Base-by-base conservation (phyloP, 2,888 invertebrate genomes). In the Odontothrips loti region DNA sequence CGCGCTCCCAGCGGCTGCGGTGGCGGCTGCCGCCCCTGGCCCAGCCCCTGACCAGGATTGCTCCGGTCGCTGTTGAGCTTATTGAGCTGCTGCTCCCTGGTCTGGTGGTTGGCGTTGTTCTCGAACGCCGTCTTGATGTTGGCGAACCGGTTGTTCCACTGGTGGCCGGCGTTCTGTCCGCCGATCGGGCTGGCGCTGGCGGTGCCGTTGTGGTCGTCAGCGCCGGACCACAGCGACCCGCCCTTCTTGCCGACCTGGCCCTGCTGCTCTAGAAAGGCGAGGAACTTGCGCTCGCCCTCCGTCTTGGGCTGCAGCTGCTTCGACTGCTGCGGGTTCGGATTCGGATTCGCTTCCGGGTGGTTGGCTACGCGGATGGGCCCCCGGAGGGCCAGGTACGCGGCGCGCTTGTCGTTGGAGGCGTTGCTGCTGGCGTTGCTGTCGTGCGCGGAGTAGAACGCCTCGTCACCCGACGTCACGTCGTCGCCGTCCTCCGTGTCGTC, bases 71-170 rank as follows among this genome's bases (percentile, higher is more conserved):
- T 68, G 68, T 68, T 68, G 88, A 86, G 83, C 89, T 89, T n/a
- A 89, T 87, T 9, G 89, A 88, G n/a, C 89, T 85, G 81, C 87
- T 87, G 81, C 85, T 85, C 51, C 83, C 83, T 12, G 82, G 80
- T 80, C 87, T 86, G 0, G 29, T 47, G 27, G 51, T 58, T 47
- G n/a, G n/a, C n/a, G 48, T 48, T 47, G 27, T 90, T 91, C 86
- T 96, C 96, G 86, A 96, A 96, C 0, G 92, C 90, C 63, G 93
- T 93, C 87, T 95, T 95, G 58, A 96, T 93, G 84, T 94, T 93
- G 0, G 94, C 94, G 86, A 96, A 96, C 83, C 95, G 91, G 85
- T 90, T 94, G 85, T 91, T 94, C 96, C 96, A 96, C 85, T 94
- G 93, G 63, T 91, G 89, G 83, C 81, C 88, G 86, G 89, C 83